Evolutionary conservation across 2,888 invertebrate species (phyloP).

Genomic region (Tridacna crocea): DNA sequence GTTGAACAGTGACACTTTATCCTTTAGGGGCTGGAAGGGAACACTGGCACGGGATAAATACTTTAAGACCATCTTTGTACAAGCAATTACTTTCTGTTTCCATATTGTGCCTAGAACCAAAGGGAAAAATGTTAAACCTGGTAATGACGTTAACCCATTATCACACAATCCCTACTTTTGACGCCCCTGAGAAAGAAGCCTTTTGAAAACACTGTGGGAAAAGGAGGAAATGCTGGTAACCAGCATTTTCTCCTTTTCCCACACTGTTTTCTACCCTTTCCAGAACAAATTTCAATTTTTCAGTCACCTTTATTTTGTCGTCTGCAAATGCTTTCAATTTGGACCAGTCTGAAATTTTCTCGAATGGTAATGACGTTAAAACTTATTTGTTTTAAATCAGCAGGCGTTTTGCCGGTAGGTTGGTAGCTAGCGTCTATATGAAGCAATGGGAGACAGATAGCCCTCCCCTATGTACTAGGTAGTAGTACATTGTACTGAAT

Average conservation of each 20-base stretch:
- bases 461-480: no score
- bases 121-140: neutral
- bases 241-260: neutral
- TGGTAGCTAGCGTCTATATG: no score
- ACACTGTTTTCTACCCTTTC: neutral
- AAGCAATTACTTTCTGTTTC: slow-evolving; percentile 52
- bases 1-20: slow-evolving; percentile 65
- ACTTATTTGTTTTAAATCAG: no score
- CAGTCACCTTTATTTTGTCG: no score
- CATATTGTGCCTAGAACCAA: slow-evolving; percentile 35
- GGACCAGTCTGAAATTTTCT: no score
- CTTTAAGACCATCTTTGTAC: slow-evolving; percentile 50
- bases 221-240: neutral
- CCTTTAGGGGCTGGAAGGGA: slow-evolving; percentile 55
- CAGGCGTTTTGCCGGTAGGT: no score
- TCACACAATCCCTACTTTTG: no score
- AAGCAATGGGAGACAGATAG: no score
- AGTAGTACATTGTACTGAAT: no score
- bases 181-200: no score
- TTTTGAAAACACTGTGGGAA: neutral
- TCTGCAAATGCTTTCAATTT: no score
- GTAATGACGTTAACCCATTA: neutral
- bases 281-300: no score
- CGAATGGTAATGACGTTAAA: neutral
- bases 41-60: slow-evolving; percentile 49